A percentile compares a stretch with the other conserved stretches of the same genome.
Conservation (phyloP, 2,797 vertebrate genomes). For the Crocidura indochinensis region DNA sequence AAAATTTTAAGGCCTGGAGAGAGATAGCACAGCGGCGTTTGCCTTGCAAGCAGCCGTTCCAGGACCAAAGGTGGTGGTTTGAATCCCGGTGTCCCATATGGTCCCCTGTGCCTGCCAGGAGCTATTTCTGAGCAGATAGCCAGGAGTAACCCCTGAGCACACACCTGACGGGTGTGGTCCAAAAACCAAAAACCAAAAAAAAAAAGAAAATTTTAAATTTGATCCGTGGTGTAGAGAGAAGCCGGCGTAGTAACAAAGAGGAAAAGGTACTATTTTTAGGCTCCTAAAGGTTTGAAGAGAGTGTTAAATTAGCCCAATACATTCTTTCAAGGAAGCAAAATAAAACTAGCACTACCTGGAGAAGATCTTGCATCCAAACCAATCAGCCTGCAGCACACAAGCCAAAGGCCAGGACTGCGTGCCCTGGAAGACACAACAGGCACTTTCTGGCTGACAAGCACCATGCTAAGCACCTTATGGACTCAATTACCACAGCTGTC, state of each 20-base stretch:
- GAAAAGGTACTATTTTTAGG: not conserved
- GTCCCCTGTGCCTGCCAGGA: too few relatives aligned
- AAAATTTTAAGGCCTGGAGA: slow-evolving; percentile 39
- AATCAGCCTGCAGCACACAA: not conserved
- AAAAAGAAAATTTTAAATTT: slow-evolving; percentile 39
- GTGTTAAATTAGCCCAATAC: slow-evolving; percentile 11
- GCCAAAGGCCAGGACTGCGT: rapidly evolving
- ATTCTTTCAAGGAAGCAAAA: slow-evolving; percentile 36
- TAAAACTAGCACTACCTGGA: not conserved
- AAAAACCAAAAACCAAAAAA: too few relatives aligned
- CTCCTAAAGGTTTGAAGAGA: not conserved
- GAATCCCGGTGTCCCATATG: too few relatives aligned
- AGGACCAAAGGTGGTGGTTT: too few relatives aligned
- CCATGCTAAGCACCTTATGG: not conserved
- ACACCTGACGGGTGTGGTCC: too few relatives aligned
- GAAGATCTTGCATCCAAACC: not conserved
- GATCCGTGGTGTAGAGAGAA: not conserved
- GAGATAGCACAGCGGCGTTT: too few relatives aligned
- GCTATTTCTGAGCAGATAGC: too few relatives aligned
- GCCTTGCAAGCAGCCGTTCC: too few relatives aligned
- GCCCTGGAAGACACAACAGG: too few relatives aligned
- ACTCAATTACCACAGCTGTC: not conserved
- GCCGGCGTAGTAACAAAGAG: not conserved
- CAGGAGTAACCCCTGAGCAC: too few relatives aligned
- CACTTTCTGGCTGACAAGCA: too few relatives aligned